Evolutionary conservation across 2,888 invertebrate genomes (phyloP).

Genomic region (Eledona agricola): DNA sequence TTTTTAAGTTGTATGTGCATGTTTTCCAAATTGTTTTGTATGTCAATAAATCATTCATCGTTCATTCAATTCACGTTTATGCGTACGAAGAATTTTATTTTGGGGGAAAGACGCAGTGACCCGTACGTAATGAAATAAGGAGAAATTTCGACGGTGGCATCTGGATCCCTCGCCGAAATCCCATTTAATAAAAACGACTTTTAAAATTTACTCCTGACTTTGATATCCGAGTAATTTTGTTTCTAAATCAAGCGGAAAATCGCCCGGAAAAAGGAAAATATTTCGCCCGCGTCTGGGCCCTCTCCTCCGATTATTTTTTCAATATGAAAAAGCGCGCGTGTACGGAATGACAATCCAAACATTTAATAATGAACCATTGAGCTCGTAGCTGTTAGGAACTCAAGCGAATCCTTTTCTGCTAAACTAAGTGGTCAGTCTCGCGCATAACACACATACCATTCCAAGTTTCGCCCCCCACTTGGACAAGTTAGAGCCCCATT

Average conservation of each 20-base stretch:
- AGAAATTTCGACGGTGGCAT: no score
- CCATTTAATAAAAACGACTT: no score
- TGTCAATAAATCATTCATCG: no score
- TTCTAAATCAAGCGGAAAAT: conserved; percentile 24
- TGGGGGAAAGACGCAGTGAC: no score
- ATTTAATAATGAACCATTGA: no score
- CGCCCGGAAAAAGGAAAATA: conserved; percentile 24
- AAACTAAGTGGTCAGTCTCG: conserved; percentile 31
- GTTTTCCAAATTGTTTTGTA: no score
- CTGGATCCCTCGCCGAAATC: conserved; percentile 1
- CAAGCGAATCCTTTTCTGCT: background rate
- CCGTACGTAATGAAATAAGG: no score
- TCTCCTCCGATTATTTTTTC: conserved; percentile 14
- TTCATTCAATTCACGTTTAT: no score
- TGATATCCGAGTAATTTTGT: conserved; percentile 20
- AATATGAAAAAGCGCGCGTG: conserved; percentile 20
- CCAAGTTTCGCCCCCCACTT: conserved; percentile 28
- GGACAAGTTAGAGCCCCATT: conserved; percentile 20
- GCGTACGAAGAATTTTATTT: no score
- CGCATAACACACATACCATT: conserved; percentile 30
- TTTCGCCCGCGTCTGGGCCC: conserved; percentile 16
- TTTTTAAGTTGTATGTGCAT: no score
- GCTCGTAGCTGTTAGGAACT: no score
- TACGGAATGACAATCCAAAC: conserved; percentile 16
- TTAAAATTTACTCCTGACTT: no score